These are phyloP conservation scores for Cancer borealis DNA, from an alignment of 2,888 invertebrate species.

Conservation along the genomic window DNA sequence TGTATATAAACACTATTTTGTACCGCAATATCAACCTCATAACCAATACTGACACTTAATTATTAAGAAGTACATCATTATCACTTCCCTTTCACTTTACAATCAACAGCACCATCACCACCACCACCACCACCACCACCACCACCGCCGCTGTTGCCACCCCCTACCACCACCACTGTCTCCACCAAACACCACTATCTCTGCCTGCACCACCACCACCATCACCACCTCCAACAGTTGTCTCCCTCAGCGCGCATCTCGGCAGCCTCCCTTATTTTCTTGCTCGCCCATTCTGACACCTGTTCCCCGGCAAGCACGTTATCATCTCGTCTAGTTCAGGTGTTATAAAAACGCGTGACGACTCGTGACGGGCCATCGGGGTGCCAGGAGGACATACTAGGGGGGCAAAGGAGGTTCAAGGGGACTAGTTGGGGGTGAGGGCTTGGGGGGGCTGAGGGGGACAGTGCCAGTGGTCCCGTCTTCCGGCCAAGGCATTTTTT, in stretches of 20 bases:
- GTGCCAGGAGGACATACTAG: not conserved
- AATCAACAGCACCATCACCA: conserved; percentile 12
- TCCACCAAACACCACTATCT: conserved; percentile 34
- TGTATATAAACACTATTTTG: not conserved
- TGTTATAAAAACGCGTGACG: conserved; percentile 52
- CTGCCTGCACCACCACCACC: conserved; percentile 45
- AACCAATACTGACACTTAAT: not conserved
- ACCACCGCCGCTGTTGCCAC: not conserved
- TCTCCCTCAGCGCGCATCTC: conserved; percentile 5
- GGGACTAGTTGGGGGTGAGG: not conserved
- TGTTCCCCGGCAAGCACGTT: conserved; percentile 62
- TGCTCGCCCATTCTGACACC: conserved; percentile 62
- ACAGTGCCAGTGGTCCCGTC: conserved; percentile 8
- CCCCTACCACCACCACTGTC: not conserved
- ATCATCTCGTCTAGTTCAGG: conserved; percentile 64
- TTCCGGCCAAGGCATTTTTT: not conserved
- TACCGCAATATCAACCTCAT: not conserved
- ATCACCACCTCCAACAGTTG: conserved; percentile 38
- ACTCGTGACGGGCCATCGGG: conserved; percentile 56
- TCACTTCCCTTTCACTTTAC: not conserved
- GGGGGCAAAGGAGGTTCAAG: not conserved
- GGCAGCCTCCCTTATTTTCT: conserved; percentile 48
- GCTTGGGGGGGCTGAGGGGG: not conserved
- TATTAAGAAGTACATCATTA: conserved; percentile 29
- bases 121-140: conserved; percentile 32